Conservation (phyloP, 2,888 invertebrate species). For the Cantharis nigra region DNA sequence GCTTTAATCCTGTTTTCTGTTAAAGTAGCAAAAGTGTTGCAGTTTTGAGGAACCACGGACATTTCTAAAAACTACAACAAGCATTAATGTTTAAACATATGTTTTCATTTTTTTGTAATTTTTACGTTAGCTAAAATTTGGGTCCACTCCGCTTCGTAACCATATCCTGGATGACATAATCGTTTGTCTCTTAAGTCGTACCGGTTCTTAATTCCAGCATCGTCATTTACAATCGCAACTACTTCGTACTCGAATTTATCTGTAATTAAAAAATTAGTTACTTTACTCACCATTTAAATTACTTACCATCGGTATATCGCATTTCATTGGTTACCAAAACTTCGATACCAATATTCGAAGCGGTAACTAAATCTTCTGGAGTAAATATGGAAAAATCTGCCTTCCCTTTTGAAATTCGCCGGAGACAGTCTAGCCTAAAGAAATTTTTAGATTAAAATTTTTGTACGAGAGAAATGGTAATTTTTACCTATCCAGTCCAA, state of each 20-base stretch:
- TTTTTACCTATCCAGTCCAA: slow-evolving; percentile 70
- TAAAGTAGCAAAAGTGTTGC: slow-evolving; percentile 70
- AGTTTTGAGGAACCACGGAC: slow-evolving; percentile 70
- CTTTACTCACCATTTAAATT: too few species aligned
- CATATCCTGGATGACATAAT: slow-evolving; percentile 84
- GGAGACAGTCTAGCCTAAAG: slow-evolving; percentile 77
- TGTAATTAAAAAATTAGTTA: slow-evolving; percentile 34
- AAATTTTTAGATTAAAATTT: neutral
- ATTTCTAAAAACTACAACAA: slow-evolving; percentile 72
- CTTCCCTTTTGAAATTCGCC: slow-evolving; percentile 73
- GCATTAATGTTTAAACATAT: neutral
- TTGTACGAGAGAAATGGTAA: neutral
- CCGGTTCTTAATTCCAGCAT: slow-evolving; percentile 63
- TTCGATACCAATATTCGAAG: slow-evolving; percentile 68
- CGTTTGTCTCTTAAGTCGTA: slow-evolving; percentile 69
- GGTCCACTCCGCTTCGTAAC: slow-evolving; percentile 73
- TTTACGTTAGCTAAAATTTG: slow-evolving; percentile 74
- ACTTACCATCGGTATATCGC: slow-evolving; percentile 61
- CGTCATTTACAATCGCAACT: slow-evolving; percentile 68
- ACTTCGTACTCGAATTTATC: slow-evolving; percentile 65
- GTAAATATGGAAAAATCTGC: slow-evolving; percentile 85
- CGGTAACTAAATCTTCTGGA: slow-evolving; percentile 82
- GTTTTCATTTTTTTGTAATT: slow-evolving; percentile 13
- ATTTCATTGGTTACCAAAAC: slow-evolving; percentile 74
- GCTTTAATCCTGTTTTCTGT: slow-evolving; percentile 78